A percentile compares a stretch with the other conserved stretches of the same genome.
phyloP scores from a whole-genome alignment of 2,797 vertebrate species.

The Chelonia mydas region DNA sequence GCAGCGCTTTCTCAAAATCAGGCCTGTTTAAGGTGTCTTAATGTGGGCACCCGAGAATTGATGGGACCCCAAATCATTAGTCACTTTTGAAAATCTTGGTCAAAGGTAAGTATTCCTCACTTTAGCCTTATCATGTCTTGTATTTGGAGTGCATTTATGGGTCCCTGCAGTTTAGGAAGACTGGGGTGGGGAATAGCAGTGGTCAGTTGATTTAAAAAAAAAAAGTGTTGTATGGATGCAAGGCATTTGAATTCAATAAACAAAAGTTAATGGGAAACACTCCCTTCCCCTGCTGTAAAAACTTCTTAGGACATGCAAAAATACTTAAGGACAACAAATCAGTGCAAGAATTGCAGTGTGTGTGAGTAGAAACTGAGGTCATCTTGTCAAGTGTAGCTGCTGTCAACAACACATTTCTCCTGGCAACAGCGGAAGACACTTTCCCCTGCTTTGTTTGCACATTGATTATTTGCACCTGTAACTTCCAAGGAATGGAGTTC shows the following conservation, averaged over 20 bases:
- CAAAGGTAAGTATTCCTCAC: rapidly evolving
- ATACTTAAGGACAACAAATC: neutral
- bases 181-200: neutral
- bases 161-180: neutral
- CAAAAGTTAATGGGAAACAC: neutral
- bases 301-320: neutral
- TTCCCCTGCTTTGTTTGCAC: rapidly evolving
- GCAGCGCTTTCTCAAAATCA: neutral
- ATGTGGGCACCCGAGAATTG: neutral
- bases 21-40: rapidly evolving
- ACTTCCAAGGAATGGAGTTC: neutral
- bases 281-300: neutral
- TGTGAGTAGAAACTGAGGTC: rapidly evolving
- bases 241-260: neutral
- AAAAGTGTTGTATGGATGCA: neutral
- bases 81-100: neutral
- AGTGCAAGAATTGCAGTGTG: rapidly evolving
- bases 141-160: neutral
- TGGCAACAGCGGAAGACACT: neutral
- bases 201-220: neutral
- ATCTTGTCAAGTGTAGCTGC: rapidly evolving
- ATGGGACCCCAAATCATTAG: neutral
- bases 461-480: neutral
- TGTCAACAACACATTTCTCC: neutral
- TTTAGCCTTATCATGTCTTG: neutral